phyloP scores from a whole-genome alignment of 2,888 invertebrate genomes.

The Drosophila ezoana region DNA sequence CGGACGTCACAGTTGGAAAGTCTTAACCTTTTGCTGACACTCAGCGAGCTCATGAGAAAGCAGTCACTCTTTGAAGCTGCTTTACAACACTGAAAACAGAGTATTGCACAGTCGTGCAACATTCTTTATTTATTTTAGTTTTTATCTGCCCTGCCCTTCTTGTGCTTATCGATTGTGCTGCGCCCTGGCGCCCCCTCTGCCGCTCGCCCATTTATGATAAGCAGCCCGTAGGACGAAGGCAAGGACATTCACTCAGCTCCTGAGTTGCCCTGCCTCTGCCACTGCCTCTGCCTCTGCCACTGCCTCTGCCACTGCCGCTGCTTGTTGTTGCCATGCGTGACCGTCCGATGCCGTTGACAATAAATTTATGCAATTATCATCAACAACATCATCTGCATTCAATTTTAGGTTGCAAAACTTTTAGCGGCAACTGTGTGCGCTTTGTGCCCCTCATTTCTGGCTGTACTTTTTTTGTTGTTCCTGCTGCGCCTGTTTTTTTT shows the following conservation, averaged over 20 bases:
- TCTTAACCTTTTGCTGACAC: no score
- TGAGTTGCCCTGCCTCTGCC: background rate
- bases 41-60: no score
- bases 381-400: constrained; percentile 40
- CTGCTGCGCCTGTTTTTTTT: background rate
- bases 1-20: no score
- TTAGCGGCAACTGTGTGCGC: constrained; percentile 36
- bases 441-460: constrained; percentile 6
- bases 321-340: constrained; percentile 64
- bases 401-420: constrained; percentile 33
- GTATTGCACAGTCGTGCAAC: no score
- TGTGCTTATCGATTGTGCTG: no score
- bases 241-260: constrained; percentile 33
- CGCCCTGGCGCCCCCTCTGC: background rate
- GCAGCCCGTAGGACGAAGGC: constrained; percentile 37
- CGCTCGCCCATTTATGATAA: constrained; percentile 34
- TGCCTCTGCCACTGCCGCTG: background rate
- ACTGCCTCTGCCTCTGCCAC: background rate
- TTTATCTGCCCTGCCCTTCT: background rate
- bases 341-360: constrained; percentile 64
- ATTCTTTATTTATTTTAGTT: no score
- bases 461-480: constrained; percentile 2
- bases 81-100: no score
- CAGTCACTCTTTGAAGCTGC: no score
- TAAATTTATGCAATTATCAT: constrained; percentile 65